Base-by-base conservation (phyloP, 2,113 vertebrate genomes). In the Tragulus kanchil region DNA sequence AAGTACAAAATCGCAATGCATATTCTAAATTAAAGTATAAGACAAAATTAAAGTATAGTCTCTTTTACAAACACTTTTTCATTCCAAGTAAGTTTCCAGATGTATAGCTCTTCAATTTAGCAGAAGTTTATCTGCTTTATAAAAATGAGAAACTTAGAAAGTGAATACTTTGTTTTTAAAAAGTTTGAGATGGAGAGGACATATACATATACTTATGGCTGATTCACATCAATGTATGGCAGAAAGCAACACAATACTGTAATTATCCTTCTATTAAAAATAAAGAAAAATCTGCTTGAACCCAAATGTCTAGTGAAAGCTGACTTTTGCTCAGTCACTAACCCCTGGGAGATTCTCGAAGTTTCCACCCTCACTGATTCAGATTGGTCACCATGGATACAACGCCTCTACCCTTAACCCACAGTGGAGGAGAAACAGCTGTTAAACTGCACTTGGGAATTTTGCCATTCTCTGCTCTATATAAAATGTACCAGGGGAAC, bases 381-480 rank as follows among this genome's bases (percentile, higher is more conserved):
- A 85, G 1, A 85, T 17, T 88, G 90, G 89, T 97, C 83, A 92
- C 90, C 86, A 95, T 93, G 90, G 97, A 94, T 90, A 97, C 79
- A 89, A 26, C 52, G n/a, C 82, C 56, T 94, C 93, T 93, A 25
- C 50, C 62, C 82, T 95, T 89, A 45, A 67, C 59, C 85, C 61
- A 56, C 19, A 14, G 90, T 16, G 26, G n/a, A 84, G 25, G 14
- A 93, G 71, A 89, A 86, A 78, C 77, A 96, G 97, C 94, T 98
- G 93, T 71, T 78, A 59, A 90, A 69, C 77, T 42, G 78, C 64
- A 67, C 82, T 85, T 82, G 81, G 90, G 36, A 90, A 65, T 81
- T 93, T 45, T 85, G 86, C 54, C 97, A 89, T 84, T 82, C 54
- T 94, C 71, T 92, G 78, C 42, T 94, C 83, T 89, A 28, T 71